phyloP scores from a whole-genome alignment of 2,797 vertebrate genomes.

The Anabas testudineus region DNA sequence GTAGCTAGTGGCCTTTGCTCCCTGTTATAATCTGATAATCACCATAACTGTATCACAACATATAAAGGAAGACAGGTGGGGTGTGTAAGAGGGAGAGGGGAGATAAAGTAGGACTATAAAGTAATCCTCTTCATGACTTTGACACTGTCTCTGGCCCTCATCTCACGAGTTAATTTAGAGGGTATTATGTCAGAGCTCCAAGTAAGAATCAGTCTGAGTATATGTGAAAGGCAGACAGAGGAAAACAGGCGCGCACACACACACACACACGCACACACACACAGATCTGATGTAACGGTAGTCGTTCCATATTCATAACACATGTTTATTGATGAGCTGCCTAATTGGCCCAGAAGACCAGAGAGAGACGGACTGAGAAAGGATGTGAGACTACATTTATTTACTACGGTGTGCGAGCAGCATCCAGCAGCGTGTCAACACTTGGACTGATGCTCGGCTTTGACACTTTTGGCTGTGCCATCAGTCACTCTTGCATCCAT shows the following conservation, averaged over 20 bases:
- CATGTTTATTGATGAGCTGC: constrained; percentile 35
- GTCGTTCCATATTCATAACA: constrained; percentile 30
- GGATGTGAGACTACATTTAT: constrained; percentile 1
- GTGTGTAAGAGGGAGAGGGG: background rate
- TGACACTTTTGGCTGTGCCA: background rate
- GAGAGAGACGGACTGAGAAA: background rate
- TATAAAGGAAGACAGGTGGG: background rate
- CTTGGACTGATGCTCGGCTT: background rate
- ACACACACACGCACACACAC: background rate
- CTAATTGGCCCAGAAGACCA: background rate
- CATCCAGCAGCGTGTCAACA: background rate
- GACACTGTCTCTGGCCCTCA: constrained; percentile 4
- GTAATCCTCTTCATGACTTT: constrained; percentile 13
- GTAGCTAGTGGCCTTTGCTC: background rate
- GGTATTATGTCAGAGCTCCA: background rate
- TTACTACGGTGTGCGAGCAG: background rate
- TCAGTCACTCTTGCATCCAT: background rate
- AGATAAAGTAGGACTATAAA: background rate
- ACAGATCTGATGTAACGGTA: background rate
- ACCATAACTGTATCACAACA: background rate
- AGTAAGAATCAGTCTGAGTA: constrained; percentile 6
- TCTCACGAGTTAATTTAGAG: constrained; percentile 19
- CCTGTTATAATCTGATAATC: background rate
- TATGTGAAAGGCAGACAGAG: background rate
- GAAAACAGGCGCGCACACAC: background rate